These are phyloP conservation scores for Parauchenoglanis punctatus DNA, from an alignment of 2,797 vertebrate genomes.

Conservation along the genomic window DNA sequence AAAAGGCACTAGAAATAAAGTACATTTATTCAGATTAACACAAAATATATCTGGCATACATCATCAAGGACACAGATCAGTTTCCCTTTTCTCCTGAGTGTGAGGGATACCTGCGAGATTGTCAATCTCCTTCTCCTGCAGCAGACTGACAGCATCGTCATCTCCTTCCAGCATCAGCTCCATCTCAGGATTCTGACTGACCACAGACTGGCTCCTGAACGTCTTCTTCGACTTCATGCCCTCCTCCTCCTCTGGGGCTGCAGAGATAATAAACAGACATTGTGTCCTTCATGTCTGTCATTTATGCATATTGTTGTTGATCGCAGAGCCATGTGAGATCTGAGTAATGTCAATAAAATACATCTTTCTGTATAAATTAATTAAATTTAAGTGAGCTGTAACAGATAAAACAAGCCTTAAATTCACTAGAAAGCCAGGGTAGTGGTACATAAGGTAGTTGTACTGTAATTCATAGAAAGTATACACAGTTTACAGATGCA, in stretches of 20 bases:
- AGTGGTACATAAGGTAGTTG: background rate
- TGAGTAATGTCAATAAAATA: background rate
- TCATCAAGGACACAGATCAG: background rate
- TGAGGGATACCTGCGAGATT: constrained; percentile 88
- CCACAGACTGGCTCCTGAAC: constrained; percentile 92
- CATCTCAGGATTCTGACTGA: constrained; percentile 92
- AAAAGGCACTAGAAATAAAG: constrained; percentile 83
- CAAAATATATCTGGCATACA: constrained; percentile 46
- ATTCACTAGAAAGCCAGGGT: background rate
- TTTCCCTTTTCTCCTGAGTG: background rate
- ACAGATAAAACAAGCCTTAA: background rate
- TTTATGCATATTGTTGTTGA: background rate
- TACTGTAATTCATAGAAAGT: background rate
- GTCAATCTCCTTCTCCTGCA: constrained; percentile 98
- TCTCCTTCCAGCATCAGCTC: constrained; percentile 98
- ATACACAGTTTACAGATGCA: background rate
- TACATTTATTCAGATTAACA: constrained; percentile 53
- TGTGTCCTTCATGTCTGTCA: background rate
- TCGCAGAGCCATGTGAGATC: background rate
- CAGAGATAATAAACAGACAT: background rate
- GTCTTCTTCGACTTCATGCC: constrained; percentile 89
- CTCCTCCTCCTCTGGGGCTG: constrained; percentile 92
- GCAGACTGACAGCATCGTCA: constrained; percentile 92
- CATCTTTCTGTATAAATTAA: background rate
- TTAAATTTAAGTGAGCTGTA: background rate